These are phyloP conservation scores for Vultur gryphus DNA, from an alignment of 2,797 vertebrate species.

Conservation along the genomic window DNA sequence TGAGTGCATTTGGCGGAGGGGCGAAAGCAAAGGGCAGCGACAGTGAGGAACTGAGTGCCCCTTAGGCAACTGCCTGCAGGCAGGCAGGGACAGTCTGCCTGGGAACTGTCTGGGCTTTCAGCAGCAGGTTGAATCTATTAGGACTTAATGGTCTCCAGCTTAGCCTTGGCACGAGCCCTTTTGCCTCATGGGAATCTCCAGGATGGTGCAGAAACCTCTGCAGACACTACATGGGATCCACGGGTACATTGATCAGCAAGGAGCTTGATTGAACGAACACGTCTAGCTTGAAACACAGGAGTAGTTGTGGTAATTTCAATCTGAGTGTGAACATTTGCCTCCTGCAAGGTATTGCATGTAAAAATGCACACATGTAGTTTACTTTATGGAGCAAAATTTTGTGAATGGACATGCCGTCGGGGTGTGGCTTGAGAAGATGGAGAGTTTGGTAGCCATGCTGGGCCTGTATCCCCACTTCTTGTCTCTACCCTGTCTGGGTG, in stretches of 20 bases:
- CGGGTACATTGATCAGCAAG: no score
- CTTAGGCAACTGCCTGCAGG: not conserved
- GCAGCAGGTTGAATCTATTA: not conserved
- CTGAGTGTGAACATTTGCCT: not conserved
- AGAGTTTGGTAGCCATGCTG: not conserved
- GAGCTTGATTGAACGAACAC: not conserved
- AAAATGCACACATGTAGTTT: not conserved
- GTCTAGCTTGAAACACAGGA: not conserved
- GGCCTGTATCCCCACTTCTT: not conserved
- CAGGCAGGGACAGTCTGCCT: not conserved
- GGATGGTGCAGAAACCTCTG: not conserved
- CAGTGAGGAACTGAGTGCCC: not conserved
- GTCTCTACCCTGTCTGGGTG: not conserved
- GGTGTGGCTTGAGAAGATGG: not conserved
- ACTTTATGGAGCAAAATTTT: not conserved
- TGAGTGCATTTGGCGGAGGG: accelerated
- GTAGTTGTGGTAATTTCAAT: not conserved
- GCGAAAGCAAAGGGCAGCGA: not conserved
- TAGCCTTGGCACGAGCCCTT: not conserved
- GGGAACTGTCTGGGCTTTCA: not conserved
- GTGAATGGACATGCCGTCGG: not conserved
- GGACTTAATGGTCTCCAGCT: not conserved
- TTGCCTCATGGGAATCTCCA: not conserved
- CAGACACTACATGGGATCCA: not conserved
- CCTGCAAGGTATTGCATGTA: not conserved